phyloP scores from a whole-genome alignment of 2,113 vertebrate species.

The rat (Rattus norvegicus) region GRCr8 NC_086022.1:48110501-48111000 shows the following conservation, averaged over 20 bases:
- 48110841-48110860: neutral
- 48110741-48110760: neutral
- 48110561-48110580: neutral
- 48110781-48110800: conserved; percentile 23
- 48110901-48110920: conserved; percentile 24
- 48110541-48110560: neutral
- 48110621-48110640: conserved; percentile 44
- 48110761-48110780: neutral
- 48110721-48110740: neutral
- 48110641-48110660: neutral
- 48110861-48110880: neutral
- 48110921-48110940: neutral
- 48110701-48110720: neutral
- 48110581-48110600: neutral
- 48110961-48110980: conserved; percentile 39
- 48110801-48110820: neutral
- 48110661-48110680: neutral
- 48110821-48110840: conserved; percentile 28
- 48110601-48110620: neutral
- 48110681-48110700: neutral
- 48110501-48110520: neutral
- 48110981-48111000: conserved; percentile 19
- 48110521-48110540: neutral
- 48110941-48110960: conserved; percentile 45
- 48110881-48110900: conserved; percentile 44